Evolutionary conservation across 1,140 invertebrate genomes (phyloP).

Genomic region (Carposina sasakii): DNA sequence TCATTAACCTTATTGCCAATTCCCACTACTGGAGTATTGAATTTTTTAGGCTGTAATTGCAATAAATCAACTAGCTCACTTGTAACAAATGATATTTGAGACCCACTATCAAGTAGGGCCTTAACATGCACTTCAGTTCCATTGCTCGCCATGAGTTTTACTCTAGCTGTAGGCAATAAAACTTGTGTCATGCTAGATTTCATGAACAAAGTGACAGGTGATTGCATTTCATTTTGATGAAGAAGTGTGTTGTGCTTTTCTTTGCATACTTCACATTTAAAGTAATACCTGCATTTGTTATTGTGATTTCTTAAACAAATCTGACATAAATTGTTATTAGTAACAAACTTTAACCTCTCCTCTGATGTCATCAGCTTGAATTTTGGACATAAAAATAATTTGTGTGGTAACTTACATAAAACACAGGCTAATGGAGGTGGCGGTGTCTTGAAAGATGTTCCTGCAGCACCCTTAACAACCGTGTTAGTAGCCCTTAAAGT

Average conservation of each 20-base stretch:
- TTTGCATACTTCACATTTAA: constrained; percentile 2
- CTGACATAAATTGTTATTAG: no score
- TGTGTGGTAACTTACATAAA: no score
- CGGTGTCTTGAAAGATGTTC: no score
- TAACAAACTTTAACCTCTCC: no score
- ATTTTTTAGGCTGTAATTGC: not conserved
- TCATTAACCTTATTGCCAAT: not conserved
- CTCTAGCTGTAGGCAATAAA: not conserved
- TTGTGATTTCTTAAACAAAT: no score
- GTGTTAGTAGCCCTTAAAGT: no score
- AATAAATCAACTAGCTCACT: not conserved
- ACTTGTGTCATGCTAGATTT: not conserved
- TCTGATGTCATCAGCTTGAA: no score
- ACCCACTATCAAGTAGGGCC: not conserved
- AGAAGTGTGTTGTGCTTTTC: constrained; percentile 4
- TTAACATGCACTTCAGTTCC: not conserved
- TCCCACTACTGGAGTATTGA: not conserved
- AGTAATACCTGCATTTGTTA: constrained; percentile 9
- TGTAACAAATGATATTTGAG: not conserved
- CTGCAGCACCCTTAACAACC: no score
- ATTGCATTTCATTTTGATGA: not conserved
- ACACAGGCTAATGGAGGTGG: no score
- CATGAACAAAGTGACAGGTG: not conserved
- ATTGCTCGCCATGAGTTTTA: constrained; percentile 3
- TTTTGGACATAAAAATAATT: no score